These are phyloP conservation scores for Anodontia alba DNA, from an alignment of 2,888 invertebrate species.

Conservation along the genomic window DNA sequence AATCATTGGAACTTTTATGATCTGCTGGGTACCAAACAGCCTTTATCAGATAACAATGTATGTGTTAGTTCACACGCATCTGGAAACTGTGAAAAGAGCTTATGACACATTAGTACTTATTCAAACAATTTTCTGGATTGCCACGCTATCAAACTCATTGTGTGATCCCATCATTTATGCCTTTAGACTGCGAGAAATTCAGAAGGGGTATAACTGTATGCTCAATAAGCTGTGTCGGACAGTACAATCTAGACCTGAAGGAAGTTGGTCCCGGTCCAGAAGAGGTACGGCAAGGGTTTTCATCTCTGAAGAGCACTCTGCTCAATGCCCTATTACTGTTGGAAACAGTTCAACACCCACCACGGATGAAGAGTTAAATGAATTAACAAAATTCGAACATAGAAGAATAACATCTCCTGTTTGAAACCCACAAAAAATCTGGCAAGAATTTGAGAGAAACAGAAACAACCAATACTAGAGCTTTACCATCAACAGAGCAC, in stretches of 20 bases:
- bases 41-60: constrained; percentile 67
- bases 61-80: constrained; percentile 15
- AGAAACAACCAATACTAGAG: too few relatives aligned
- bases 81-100: not conserved
- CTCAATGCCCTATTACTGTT: too few relatives aligned
- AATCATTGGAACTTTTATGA: constrained; percentile 75
- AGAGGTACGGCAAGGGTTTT: not conserved
- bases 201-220: constrained; percentile 62
- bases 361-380: too few relatives aligned
- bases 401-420: too few relatives aligned
- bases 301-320: not conserved
- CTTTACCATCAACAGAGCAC: too few relatives aligned
- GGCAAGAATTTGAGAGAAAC: too few relatives aligned
- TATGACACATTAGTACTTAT: constrained; percentile 5
- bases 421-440: too few relatives aligned
- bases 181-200: constrained; percentile 70
- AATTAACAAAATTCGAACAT: too few relatives aligned
- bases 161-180: constrained; percentile 77
- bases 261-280: not conserved
- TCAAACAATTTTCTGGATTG: constrained; percentile 63
- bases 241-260: not conserved
- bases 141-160: constrained; percentile 68
- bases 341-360: too few relatives aligned
- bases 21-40: constrained; percentile 76
- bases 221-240: constrained; percentile 9